A percentile compares a stretch with the other conserved stretches of the same genome.
phyloP scores from a whole-genome alignment of 2,113 vertebrate genomes.

The Pelecanoides urinatrix region DNA sequence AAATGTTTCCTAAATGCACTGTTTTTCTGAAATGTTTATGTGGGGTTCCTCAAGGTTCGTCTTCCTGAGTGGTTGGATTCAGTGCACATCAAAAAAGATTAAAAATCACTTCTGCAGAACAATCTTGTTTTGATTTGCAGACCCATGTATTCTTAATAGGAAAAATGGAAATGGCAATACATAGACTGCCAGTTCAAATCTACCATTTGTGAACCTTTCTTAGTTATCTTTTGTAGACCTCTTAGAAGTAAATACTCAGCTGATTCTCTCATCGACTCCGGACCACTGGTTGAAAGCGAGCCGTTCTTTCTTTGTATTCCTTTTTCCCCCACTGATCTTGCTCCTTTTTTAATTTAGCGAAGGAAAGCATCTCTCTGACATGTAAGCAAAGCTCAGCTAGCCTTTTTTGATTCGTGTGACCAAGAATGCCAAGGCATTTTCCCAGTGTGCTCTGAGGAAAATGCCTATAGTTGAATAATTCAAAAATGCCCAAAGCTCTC shows the following conservation, averaged over 20 bases:
- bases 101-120: neutral
- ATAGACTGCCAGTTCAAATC: neutral
- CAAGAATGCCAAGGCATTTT: slow-evolving; percentile 11
- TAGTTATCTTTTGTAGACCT: neutral
- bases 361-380: neutral
- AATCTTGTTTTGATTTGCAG: neutral
- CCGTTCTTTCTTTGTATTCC: neutral
- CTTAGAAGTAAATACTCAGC: neutral
- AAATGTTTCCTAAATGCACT: neutral
- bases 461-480: neutral
- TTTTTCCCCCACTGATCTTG: neutral
- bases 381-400: neutral
- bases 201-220: neutral
- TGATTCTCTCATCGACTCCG: neutral
- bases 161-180: neutral
- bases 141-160: neutral
- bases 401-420: neutral
- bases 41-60: neutral
- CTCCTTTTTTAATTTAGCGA: neutral
- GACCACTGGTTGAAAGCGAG: neutral
- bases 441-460: neutral
- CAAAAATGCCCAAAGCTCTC: slow-evolving; percentile 9
- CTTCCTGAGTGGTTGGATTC: neutral
- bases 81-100: neutral
- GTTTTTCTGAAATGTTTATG: neutral